A percentile compares a stretch with the other conserved stretches of the same genome.
Conservation (phyloP, 2,113 vertebrate genomes). For the Mionectes macconnelli region DNA sequence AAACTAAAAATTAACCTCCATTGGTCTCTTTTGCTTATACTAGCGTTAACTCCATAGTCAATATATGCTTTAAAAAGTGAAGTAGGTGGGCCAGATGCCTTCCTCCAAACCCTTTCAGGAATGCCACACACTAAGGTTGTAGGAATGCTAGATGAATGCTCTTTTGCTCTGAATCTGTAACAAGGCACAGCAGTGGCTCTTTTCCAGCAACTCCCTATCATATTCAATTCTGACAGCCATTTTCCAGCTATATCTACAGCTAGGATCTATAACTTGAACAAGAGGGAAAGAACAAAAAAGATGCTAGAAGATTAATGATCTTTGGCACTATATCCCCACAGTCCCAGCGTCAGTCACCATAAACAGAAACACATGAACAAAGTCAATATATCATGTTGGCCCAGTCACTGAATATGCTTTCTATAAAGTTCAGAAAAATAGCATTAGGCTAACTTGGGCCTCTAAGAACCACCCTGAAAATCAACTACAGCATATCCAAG, state of each 20-base stretch:
- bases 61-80: background rate
- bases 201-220: background rate
- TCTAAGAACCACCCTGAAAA: constrained; percentile 12
- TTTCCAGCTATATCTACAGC: constrained; percentile 7
- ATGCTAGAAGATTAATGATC: constrained; percentile 46
- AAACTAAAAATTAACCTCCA: background rate
- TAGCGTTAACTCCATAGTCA: background rate
- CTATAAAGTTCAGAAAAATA: constrained; percentile 60
- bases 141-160: background rate
- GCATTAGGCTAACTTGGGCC: background rate
- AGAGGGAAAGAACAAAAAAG: constrained; percentile 25
- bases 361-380: constrained; percentile 60
- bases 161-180: constrained; percentile 10
- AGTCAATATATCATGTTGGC: constrained; percentile 47
- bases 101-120: background rate
- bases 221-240: background rate
- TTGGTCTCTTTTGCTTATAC: background rate
- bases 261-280: constrained; percentile 10
- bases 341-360: constrained; percentile 8
- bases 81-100: background rate
- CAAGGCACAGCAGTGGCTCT: constrained; percentile 1
- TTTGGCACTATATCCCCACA: constrained; percentile 23
- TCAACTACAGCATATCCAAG: background rate
- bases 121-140: background rate
- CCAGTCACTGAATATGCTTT: constrained; percentile 34